Percentiles rank a stretch among this genome's conserved stretches.
Conservation (phyloP, 2,797 vertebrate genomes). For the Crenuchus spilurus region DNA sequence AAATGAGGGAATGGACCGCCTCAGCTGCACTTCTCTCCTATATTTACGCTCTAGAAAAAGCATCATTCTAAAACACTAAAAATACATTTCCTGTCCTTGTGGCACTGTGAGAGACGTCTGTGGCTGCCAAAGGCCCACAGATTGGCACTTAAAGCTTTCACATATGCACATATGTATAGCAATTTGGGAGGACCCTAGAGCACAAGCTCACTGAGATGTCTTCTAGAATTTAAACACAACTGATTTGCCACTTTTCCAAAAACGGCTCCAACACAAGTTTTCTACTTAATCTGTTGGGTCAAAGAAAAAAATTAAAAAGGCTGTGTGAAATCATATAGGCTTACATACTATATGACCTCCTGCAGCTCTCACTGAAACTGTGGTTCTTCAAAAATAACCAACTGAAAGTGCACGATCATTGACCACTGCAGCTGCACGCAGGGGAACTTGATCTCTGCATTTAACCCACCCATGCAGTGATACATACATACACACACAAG, state of each 20-base stretch:
- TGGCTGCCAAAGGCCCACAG: constrained; percentile 31
- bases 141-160: constrained; percentile 36
- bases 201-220: constrained; percentile 1
- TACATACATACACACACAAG: no score
- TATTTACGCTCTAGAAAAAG: constrained; percentile 55
- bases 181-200: neutral
- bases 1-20: neutral
- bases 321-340: neutral
- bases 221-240: neutral
- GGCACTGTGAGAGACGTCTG: constrained; percentile 32
- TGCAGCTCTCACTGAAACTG: neutral
- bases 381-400: neutral
- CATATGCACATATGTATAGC: constrained; percentile 25
- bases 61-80: constrained; percentile 51
- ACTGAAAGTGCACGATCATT: no score
- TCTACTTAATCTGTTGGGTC: no score
- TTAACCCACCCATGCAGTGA: no score
- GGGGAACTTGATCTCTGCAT: no score
- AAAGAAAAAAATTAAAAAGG: no score
- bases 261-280: neutral
- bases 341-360: neutral
- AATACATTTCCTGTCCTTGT: constrained; percentile 53
- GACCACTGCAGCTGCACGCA: no score
- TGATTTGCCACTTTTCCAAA: neutral
- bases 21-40: constrained; percentile 37